Evolutionary conservation across 2,797 vertebrate species (phyloP).

Genomic region (Sitta carolinensis): DNA sequence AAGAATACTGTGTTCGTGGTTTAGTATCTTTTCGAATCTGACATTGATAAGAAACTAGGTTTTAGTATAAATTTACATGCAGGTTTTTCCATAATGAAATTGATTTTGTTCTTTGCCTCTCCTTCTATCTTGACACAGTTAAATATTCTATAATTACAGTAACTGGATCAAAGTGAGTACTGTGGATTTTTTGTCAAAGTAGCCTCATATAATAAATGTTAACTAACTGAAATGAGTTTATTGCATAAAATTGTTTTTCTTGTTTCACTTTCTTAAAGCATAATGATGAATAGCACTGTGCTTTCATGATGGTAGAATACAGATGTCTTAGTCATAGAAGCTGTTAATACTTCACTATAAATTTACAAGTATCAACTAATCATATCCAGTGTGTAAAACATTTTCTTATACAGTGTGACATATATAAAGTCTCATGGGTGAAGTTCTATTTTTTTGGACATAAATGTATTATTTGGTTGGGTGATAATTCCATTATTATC

Average conservation of each 20-base stretch:
- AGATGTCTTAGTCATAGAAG: neutral
- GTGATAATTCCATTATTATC: neutral
- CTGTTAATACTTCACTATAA: neutral
- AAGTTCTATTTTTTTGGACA: neutral
- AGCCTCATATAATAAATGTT: neutral
- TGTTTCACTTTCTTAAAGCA: slow-evolving; percentile 64
- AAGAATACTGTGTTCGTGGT: neutral
- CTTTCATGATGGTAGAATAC: neutral
- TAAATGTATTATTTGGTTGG: neutral
- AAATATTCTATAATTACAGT: neutral
- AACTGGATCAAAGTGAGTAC: neutral
- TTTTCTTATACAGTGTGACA: neutral
- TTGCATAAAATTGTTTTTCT: slow-evolving; percentile 66
- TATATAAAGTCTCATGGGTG: neutral
- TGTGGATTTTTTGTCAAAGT: neutral
- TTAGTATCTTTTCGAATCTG: neutral
- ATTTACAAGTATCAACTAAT: neutral
- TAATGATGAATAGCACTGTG: neutral
- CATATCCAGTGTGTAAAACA: neutral
- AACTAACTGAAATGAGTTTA: neutral
- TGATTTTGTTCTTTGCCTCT: neutral
- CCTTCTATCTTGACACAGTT: neutral
- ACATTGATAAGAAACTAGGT: neutral
- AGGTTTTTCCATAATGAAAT: neutral
- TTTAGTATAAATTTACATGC: neutral